Conservation (phyloP, 37 sponge, comb jelly and placozoan genomes). For the Aphrocallistes beatrix region DNA sequence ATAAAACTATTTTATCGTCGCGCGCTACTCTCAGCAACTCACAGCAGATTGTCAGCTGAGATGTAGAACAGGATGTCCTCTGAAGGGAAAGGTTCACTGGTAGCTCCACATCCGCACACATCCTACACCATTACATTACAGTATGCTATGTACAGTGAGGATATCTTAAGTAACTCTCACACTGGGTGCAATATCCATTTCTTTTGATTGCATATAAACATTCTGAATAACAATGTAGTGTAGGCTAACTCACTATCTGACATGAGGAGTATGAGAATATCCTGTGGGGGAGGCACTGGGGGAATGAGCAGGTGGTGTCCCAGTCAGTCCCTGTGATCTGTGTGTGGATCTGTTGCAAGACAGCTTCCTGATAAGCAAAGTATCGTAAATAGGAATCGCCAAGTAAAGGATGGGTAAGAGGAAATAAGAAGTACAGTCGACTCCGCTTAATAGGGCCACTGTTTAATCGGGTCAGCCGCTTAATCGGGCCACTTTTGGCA, state of each 20-base stretch:
- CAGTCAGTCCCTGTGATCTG: conserved; percentile 9
- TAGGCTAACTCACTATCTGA: background rate
- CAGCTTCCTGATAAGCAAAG: background rate
- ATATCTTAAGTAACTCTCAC: no score
- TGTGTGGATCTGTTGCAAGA: background rate
- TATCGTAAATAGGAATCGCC: no score
- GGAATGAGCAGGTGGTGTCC: background rate
- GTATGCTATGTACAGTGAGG: no score
- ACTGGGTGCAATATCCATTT: background rate
- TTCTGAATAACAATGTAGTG: background rate
- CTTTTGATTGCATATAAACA: background rate
- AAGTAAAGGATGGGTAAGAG: no score
- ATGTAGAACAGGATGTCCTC: conserved; percentile 3
- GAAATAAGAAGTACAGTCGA: no score
- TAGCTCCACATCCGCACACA: background rate
- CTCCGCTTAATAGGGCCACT: no score
- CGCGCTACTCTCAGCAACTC: background rate
- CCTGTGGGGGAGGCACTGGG: background rate
- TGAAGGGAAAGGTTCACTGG: background rate
- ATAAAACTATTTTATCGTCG: no score
- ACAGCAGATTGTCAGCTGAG: conserved; percentile 12
- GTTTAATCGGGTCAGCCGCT: no score
- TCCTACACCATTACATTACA: no score
- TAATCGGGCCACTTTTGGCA: no score
- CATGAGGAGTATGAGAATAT: conserved; percentile 8